Evolutionary conservation across 2,888 invertebrate species (phyloP).

Genomic region (Mystacides longicornis): DNA sequence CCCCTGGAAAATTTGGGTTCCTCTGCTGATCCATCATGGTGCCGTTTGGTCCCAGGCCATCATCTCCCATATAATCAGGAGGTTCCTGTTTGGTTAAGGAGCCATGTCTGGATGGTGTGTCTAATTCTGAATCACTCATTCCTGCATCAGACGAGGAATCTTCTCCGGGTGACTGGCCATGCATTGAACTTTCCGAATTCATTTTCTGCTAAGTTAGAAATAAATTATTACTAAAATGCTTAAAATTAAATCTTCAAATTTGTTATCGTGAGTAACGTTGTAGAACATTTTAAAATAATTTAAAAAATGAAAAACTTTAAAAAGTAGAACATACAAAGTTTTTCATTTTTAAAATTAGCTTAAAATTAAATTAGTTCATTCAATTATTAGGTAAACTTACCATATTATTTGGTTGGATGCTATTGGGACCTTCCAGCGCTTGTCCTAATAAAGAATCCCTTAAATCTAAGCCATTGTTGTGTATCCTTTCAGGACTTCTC

Average conservation of each 20-base stretch:
- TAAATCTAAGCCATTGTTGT: slow-evolving; percentile 58
- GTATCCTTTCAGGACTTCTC: slow-evolving; percentile 54
- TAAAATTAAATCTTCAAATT: background rate
- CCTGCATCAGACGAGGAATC: slow-evolving; percentile 82
- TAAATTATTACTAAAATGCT: background rate
- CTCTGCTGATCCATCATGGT: slow-evolving; percentile 54
- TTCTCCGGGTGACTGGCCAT: slow-evolving; percentile 69
- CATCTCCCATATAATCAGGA: slow-evolving; percentile 59
- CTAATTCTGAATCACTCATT: slow-evolving; percentile 61
- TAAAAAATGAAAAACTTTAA: no score
- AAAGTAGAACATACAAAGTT: no score
- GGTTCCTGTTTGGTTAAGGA: slow-evolving; percentile 65
- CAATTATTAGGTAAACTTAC: no score
- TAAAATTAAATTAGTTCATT: no score
- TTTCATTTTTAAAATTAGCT: no score
- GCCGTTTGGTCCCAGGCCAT: slow-evolving; percentile 58
- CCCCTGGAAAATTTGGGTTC: slow-evolving; percentile 70
- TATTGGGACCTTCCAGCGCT: slow-evolving; percentile 66
- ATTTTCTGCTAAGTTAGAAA: slow-evolving; percentile 35
- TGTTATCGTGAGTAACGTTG: no score
- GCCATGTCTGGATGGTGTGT: slow-evolving; percentile 34
- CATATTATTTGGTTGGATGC: slow-evolving; percentile 52
- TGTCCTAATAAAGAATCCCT: slow-evolving; percentile 68
- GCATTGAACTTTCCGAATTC: slow-evolving; percentile 51
- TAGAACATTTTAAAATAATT: no score